Evolutionary conservation across 37 sponge, comb jelly and placozoan genomes (phyloP).

Genomic region (Beroe ovata): DNA sequence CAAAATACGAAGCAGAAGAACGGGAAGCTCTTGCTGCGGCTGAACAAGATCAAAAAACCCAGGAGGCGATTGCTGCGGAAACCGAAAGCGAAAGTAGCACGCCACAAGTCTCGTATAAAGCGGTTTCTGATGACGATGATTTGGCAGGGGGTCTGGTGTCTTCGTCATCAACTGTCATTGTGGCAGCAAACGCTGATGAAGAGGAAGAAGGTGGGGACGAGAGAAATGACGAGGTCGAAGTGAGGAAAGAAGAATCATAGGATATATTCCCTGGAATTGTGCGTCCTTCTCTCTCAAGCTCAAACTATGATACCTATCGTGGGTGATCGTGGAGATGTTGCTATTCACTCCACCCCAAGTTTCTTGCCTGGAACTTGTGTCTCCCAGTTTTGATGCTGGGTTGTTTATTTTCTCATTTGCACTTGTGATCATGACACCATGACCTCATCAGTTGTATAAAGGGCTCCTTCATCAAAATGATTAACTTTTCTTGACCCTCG

Average conservation of each 20-base stretch:
- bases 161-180: background rate
- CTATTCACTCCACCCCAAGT: no score
- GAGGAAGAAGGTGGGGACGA: background rate
- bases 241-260: constrained; percentile 6
- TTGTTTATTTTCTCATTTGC: no score
- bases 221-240: background rate
- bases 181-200: constrained; percentile 15
- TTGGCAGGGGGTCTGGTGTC: background rate
- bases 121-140: background rate
- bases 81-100: background rate
- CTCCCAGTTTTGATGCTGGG: no score
- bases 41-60: background rate
- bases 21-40: background rate
- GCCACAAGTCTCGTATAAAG: background rate
- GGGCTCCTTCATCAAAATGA: no score
- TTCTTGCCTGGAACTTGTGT: no score
- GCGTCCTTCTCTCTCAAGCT: no score
- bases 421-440: no score
- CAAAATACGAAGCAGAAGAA: constrained; percentile 52
- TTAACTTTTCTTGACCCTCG: no score
- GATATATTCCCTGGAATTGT: no score
- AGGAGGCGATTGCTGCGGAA: background rate
- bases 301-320: no score
- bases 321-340: no score
- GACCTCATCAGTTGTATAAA: no score